A percentile compares a stretch with the other conserved stretches of the same genome.
Evolutionary conservation across 1,140 invertebrate species (phyloP).

Genomic region (Cydia splendana): DNA sequence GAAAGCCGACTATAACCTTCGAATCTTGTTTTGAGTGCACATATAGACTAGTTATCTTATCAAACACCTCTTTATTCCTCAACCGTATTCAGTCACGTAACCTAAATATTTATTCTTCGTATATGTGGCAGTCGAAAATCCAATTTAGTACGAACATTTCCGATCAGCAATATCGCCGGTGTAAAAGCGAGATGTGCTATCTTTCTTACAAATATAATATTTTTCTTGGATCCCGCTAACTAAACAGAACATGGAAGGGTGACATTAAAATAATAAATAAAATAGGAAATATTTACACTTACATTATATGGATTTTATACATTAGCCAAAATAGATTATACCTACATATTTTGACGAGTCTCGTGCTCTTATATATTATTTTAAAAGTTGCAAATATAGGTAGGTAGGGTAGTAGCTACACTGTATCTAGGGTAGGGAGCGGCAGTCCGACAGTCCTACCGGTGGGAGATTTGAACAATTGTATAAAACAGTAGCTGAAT

Average conservation of each 20-base stretch:
- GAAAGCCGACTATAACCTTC: no score
- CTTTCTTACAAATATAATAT: slow-evolving; percentile 15
- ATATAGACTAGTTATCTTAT: background rate
- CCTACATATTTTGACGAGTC: background rate
- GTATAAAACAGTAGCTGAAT: no score
- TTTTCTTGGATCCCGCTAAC: slow-evolving; percentile 13
- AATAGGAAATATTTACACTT: background rate
- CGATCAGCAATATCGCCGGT: slow-evolving; percentile 15
- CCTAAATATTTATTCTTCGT: slow-evolving; percentile 9
- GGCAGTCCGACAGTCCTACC: no score
- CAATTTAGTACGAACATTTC: slow-evolving; percentile 22
- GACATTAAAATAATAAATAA: slow-evolving; percentile 21
- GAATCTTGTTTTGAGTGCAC: no score
- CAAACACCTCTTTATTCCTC: background rate
- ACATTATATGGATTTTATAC: background rate
- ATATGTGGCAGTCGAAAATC: slow-evolving; percentile 16
- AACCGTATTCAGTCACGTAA: background rate
- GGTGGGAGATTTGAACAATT: no score
- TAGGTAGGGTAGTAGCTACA: no score
- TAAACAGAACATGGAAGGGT: slow-evolving; percentile 21
- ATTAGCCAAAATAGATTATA: background rate
- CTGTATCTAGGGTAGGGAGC: no score
- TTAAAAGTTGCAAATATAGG: no score
- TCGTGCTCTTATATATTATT: background rate
- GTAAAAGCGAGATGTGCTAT: background rate